Base-by-base conservation (phyloP, 2,113 vertebrate genomes). In the Heloderma charlesbogerti region DNA sequence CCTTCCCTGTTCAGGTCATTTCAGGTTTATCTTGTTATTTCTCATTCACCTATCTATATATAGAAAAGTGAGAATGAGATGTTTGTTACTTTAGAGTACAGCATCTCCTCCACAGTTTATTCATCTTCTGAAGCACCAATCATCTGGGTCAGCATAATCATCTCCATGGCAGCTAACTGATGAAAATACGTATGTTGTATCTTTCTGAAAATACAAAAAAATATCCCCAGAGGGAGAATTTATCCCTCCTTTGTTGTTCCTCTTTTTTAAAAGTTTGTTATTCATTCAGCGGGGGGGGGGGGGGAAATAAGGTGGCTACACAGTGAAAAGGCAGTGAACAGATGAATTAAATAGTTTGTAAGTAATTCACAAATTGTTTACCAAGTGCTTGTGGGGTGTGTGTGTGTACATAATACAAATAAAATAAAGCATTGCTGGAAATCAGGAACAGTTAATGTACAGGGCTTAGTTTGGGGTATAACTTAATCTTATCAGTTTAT, bases 81-180 rank as follows among this genome's bases (percentile, higher is more conserved):
- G 3, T 72, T 81, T 51, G 43, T 7, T 69, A 92, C 85, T 94
- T 74, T 74, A 77, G 40, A 83, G 45, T 1, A 57, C 1, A 85
- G 1, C 67, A 69, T 51, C n/a, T 91, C 16, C 27, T 79, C 37
- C n/a, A 2, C 48, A 37, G 20, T 63, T 82, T 75, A 88, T 81
- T 92, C 83, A 3, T 20, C 51, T 79, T 93, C 63, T 84, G 40
- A 88, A 74, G 9, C 51, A 82, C 48, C 79, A 80, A 91, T 45
- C 10, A 84, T 92, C 75, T 86, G 60, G 77, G 82, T 90, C 71
- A 92, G 15, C 84, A 54, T n/a, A 51, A 87, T 90, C 7, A 88
- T 92, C 48, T 40, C 75, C 40, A 54, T 43, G 37, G 75, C 81
- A 95, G 89, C 60, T 74, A 91, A 92, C 88, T 67, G 48, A 63